Percentiles rank a stretch among this genome's conserved stretches.
Evolutionary conservation across 2,888 invertebrate genomes (phyloP).

Genomic region (Philaethria dido): DNA sequence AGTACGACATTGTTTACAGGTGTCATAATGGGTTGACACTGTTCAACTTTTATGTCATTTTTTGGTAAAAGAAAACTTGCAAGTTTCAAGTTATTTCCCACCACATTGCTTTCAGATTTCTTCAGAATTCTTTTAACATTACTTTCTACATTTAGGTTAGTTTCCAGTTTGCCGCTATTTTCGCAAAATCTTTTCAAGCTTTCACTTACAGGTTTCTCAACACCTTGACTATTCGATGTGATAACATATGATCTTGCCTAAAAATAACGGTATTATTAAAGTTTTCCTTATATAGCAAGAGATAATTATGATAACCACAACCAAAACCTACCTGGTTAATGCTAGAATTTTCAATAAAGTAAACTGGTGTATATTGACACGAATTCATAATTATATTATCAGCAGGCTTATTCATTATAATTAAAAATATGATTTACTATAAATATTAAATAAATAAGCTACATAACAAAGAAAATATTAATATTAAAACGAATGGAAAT

Average conservation of each 20-base stretch:
- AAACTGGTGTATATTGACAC: constrained; percentile 76
- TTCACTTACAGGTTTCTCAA: constrained; percentile 65
- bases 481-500: constrained; percentile 25
- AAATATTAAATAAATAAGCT: constrained; percentile 42
- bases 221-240: constrained; percentile 58
- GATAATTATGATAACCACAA: constrained; percentile 41
- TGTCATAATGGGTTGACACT: constrained; percentile 47
- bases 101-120: constrained; percentile 59
- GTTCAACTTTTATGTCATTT: constrained; percentile 52
- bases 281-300: constrained; percentile 34
- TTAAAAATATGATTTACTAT: constrained; percentile 47
- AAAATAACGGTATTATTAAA: constrained; percentile 48
- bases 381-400: constrained; percentile 71
- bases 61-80: constrained; percentile 74
- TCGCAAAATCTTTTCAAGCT: constrained; percentile 79
- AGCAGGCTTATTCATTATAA: constrained; percentile 67
- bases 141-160: constrained; percentile 56
- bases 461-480: constrained; percentile 36
- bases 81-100: constrained; percentile 71
- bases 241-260: constrained; percentile 70
- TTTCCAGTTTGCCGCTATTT: constrained; percentile 77
- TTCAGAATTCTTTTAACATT: constrained; percentile 58
- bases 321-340: constrained; percentile 66
- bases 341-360: constrained; percentile 73
- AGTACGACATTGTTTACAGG: constrained; percentile 52